A percentile compares a stretch with the other conserved stretches of the same genome.
Conservation (phyloP, 2,888 invertebrate species). For the Philhelius pedissequus region DNA sequence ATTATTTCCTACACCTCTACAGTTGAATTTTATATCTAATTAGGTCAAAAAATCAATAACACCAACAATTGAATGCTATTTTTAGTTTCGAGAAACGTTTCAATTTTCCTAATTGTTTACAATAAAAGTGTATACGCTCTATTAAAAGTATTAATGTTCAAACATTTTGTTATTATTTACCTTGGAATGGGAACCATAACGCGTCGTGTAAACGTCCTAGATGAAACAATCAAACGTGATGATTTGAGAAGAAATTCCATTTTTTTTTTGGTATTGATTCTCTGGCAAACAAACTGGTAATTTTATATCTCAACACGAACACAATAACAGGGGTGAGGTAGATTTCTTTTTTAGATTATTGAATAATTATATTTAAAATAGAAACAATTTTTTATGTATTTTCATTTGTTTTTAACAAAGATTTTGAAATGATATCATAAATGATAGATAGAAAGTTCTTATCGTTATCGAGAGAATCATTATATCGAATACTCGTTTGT, state of each 20-base stretch:
- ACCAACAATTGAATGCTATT: background rate
- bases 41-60: background rate
- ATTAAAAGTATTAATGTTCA: background rate
- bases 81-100: background rate
- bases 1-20: background rate
- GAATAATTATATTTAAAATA: background rate
- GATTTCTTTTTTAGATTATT: background rate
- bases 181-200: conserved; percentile 79
- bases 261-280: conserved; percentile 64
- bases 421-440: conserved; percentile 41
- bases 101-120: background rate
- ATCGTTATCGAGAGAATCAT: conserved; percentile 76
- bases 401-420: conserved; percentile 16
- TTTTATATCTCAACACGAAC: conserved; percentile 4
- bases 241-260: conserved; percentile 78
- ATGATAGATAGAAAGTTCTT: conserved; percentile 55
- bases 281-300: conserved; percentile 19
- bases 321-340: conserved; percentile 36
- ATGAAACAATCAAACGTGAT: conserved; percentile 76
- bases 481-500: conserved; percentile 76
- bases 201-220: conserved; percentile 77
- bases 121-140: background rate
- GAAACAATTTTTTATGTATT: background rate
- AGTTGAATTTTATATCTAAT: conserved; percentile 1
- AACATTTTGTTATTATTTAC: conserved; percentile 72